Percentiles rank a stretch among this genome's conserved stretches.
These are phyloP conservation scores for Ctenodactylus gundi DNA, from an alignment of 2,113 vertebrate species.

Conservation along the genomic window DNA sequence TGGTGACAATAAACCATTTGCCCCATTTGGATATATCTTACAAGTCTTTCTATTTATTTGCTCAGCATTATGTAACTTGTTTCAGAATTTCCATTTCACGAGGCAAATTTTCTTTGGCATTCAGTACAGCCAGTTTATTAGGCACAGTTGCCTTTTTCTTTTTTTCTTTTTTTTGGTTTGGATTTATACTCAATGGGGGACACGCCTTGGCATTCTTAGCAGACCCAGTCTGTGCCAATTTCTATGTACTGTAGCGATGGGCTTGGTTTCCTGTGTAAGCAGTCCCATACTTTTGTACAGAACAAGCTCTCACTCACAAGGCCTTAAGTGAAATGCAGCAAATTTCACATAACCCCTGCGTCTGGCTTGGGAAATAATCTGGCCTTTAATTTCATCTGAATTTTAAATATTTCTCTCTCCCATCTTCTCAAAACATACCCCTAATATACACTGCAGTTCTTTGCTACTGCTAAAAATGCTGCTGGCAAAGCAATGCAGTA, in stretches of 20 bases:
- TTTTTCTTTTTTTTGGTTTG: neutral
- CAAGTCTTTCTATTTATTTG: conserved; percentile 75
- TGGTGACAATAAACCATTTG: conserved; percentile 39
- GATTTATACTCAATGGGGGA: conserved; percentile 49
- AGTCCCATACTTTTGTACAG: neutral
- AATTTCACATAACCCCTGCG: neutral
- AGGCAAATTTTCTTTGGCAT: conserved; percentile 85
- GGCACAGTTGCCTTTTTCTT: neutral
- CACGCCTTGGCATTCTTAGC: neutral
- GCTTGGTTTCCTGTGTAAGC: conserved; percentile 16
- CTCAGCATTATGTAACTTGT: conserved; percentile 81
- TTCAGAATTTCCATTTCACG: conserved; percentile 91
- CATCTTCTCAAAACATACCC: neutral
- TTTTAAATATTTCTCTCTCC: neutral
- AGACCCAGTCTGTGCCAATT: neutral
- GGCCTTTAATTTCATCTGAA: neutral
- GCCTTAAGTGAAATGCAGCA: neutral
- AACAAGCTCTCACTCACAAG: neutral
- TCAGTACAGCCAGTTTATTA: conserved; percentile 60
- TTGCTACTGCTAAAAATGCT: neutral
- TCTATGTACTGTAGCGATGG: neutral
- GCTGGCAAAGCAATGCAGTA: neutral
- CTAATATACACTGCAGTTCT: neutral
- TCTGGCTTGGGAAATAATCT: neutral
- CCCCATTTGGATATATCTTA: conserved; percentile 69